Conservation (phyloP, 2,113 vertebrate species). For the Orthonyx spaldingii region DNA sequence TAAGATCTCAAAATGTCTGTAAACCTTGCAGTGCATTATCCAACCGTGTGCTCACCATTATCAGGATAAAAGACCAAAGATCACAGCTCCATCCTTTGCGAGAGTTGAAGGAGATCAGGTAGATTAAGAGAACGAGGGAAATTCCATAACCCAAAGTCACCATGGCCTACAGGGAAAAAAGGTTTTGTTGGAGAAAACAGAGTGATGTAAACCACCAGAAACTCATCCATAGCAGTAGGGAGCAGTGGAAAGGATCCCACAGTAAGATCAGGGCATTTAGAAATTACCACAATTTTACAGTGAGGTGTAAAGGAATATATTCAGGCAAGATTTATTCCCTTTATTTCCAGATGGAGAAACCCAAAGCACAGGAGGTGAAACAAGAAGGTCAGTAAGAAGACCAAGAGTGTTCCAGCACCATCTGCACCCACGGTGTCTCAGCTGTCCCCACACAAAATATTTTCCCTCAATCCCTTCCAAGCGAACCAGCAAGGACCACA, state of each 20-base stretch:
- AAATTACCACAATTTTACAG: neutral
- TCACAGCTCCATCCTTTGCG: conserved; percentile 33
- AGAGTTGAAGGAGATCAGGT: conserved; percentile 62
- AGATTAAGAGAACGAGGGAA: conserved; percentile 62
- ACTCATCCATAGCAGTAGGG: rapidly evolving
- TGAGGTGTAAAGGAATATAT: neutral
- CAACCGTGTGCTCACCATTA: conserved; percentile 40
- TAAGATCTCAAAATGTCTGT: neutral
- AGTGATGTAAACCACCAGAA: neutral
- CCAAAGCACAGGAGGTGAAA: neutral
- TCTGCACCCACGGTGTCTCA: neutral
- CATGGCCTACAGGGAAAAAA: neutral
- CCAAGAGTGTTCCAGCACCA: neutral
- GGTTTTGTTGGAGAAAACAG: neutral
- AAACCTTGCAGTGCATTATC: neutral
- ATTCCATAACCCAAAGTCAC: conserved; percentile 53
- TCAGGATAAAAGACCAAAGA: conserved; percentile 63
- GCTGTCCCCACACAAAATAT: neutral
- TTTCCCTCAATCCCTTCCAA: neutral
- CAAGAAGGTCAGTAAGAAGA: neutral
- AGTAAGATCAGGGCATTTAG: neutral
- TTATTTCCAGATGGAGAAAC: neutral
- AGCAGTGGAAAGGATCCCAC: neutral
- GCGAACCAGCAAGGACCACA: neutral
- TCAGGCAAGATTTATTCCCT: neutral